Conservation (phyloP, 92 coral and sea anemone species). For the Virgularia gustaviana region DNA sequence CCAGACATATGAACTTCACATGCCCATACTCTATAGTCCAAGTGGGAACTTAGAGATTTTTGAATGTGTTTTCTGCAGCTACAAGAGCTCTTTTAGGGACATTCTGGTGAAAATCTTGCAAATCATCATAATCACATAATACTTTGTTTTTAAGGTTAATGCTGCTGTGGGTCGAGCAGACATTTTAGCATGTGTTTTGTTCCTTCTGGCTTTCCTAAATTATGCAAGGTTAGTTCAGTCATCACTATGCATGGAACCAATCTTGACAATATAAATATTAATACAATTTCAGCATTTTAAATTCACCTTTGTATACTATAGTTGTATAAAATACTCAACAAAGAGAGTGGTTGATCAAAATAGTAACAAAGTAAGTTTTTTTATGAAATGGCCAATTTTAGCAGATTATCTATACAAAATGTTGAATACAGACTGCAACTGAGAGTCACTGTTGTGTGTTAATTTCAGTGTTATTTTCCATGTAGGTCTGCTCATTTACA, state of each 20-base stretch:
- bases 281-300: not conserved
- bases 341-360: not conserved
- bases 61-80: no score
- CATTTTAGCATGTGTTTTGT: conserved; percentile 65
- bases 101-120: no score
- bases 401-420: no score
- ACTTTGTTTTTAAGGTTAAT: conserved; percentile 63
- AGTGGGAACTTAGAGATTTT: no score
- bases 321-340: not conserved
- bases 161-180: conserved; percentile 96
- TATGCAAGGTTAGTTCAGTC: conserved; percentile 63
- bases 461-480: no score
- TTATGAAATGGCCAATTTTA: not conserved
- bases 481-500: no score
- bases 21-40: no score
- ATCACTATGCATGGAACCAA: not conserved
- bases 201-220: conserved; percentile 61
- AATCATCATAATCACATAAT: no score
- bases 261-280: not conserved
- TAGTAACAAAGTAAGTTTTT: not conserved
- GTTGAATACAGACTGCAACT: no score
- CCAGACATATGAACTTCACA: no score
- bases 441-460: no score
- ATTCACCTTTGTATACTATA: not conserved
- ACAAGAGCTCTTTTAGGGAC: no score